A percentile compares a stretch with the other conserved stretches of the same genome.
Evolutionary conservation across 1,140 invertebrate species (phyloP).

Genomic region (Micrasema minimum): DNA sequence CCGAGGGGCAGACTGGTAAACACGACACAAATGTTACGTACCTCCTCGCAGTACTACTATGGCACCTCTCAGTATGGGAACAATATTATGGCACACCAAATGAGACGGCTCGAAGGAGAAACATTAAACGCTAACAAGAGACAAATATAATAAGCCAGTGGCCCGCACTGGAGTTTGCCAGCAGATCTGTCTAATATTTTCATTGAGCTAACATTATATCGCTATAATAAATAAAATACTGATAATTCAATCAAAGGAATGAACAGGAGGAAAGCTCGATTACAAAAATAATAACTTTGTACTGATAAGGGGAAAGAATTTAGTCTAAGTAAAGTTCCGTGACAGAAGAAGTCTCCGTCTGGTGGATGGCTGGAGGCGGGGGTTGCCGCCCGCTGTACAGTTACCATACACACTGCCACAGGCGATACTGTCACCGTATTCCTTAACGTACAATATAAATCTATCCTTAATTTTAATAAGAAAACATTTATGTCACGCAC

Average conservation of each 20-base stretch:
- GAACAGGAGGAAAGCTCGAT: constrained; percentile 17
- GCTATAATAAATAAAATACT: constrained; percentile 31
- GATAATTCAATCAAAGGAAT: constrained; percentile 21
- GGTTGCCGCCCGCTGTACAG: neutral
- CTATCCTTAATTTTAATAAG: constrained; percentile 44
- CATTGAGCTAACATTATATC: constrained; percentile 18
- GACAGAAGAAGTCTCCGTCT: too few relatives aligned
- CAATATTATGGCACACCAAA: constrained; percentile 28
- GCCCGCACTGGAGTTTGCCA: constrained; percentile 26
- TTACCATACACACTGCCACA: constrained; percentile 32
- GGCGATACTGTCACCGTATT: constrained; percentile 35
- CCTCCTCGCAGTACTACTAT: constrained; percentile 6
- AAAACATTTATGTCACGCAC: constrained; percentile 46
- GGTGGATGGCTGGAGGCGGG: neutral
- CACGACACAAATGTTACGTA: constrained; percentile 43
- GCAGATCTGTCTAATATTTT: constrained; percentile 20
- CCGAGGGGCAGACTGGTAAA: constrained; percentile 42
- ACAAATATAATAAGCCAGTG: constrained; percentile 18
- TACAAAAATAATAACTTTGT: constrained; percentile 22
- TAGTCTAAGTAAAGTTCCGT: constrained; percentile 11
- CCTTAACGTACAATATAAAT: constrained; percentile 38
- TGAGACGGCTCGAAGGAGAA: constrained; percentile 5
- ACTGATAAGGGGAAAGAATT: constrained; percentile 11
- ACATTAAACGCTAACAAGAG: constrained; percentile 25
- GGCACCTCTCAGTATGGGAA: constrained; percentile 31